A percentile compares a stretch with the other conserved stretches of the same genome.
These are phyloP conservation scores for Clostera curtula DNA, from an alignment of 2,888 invertebrate genomes.

Conservation along the genomic window DNA sequence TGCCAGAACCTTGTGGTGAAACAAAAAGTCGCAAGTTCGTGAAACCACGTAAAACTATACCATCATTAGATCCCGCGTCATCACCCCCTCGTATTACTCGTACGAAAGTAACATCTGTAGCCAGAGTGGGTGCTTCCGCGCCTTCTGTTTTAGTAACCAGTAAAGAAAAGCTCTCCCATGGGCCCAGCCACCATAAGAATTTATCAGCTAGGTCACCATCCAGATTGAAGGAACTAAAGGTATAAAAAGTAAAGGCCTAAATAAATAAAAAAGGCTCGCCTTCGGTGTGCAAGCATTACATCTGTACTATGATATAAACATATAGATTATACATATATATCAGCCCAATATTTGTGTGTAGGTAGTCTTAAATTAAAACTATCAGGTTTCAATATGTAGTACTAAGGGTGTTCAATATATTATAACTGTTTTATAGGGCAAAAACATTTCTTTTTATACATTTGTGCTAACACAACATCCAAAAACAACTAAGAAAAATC, in stretches of 20 bases:
- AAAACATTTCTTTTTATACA: too few relatives aligned
- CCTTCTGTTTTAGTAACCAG: slow-evolving; percentile 32
- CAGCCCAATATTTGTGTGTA: too few relatives aligned
- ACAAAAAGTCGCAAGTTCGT: slow-evolving; percentile 33
- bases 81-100: slow-evolving; percentile 31
- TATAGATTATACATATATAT: too few relatives aligned
- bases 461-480: too few relatives aligned
- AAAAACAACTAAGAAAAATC: too few relatives aligned
- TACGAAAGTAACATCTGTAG: slow-evolving; percentile 20
- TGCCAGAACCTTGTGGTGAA: slow-evolving; percentile 27
- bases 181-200: slow-evolving; percentile 40
- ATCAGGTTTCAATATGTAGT: too few relatives aligned
- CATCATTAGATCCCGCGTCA: slow-evolving; percentile 45
- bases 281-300: neutral
- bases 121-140: slow-evolving; percentile 32
- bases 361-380: too few relatives aligned
- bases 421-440: too few relatives aligned
- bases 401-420: too few relatives aligned
- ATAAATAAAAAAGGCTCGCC: neutral
- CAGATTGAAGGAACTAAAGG: slow-evolving; percentile 53
- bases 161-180: slow-evolving; percentile 34
- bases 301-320: too few relatives aligned
- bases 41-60: slow-evolving; percentile 53
- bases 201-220: slow-evolving; percentile 49
- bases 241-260: slow-evolving; percentile 14